These are phyloP conservation scores for Monopis laevigella DNA, from an alignment of 2,888 invertebrate species.

Conservation along the genomic window DNA sequence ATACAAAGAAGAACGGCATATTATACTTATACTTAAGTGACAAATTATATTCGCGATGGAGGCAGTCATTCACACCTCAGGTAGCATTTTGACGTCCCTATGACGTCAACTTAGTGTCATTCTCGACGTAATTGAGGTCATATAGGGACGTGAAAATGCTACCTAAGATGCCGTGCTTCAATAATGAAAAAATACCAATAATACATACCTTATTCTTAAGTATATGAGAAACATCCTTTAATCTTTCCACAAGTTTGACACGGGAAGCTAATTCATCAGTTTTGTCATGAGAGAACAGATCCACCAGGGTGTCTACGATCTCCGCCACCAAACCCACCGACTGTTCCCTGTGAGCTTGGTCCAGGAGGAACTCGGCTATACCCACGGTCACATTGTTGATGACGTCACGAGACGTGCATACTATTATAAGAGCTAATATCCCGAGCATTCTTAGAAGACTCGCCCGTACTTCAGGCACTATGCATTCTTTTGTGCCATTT, in stretches of 20 bases:
- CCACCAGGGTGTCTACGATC: slow-evolving; percentile 78
- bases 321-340: slow-evolving; percentile 80
- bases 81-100: too few species aligned
- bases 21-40: too few species aligned
- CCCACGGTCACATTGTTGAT: slow-evolving; percentile 42
- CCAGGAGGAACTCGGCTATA: slow-evolving; percentile 70
- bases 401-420: slow-evolving; percentile 42
- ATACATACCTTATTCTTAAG: slow-evolving; percentile 73
- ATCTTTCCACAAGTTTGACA: slow-evolving; percentile 70
- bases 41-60: too few species aligned
- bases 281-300: slow-evolving; percentile 81
- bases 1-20: too few species aligned
- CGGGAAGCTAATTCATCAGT: slow-evolving; percentile 72
- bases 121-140: too few species aligned
- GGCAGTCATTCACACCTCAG: too few species aligned
- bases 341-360: slow-evolving; percentile 67
- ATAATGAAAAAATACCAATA: too few species aligned
- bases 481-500: slow-evolving; percentile 59
- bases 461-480: slow-evolving; percentile 63
- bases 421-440: slow-evolving; percentile 58
- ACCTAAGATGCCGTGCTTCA: too few species aligned
- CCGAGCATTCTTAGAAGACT: slow-evolving; percentile 70
- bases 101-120: too few species aligned
- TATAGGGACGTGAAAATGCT: too few species aligned
- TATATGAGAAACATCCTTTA: slow-evolving; percentile 64